Conservation (phyloP, 2,797 vertebrate species). For the Gephyroberyx darwinii region DNA sequence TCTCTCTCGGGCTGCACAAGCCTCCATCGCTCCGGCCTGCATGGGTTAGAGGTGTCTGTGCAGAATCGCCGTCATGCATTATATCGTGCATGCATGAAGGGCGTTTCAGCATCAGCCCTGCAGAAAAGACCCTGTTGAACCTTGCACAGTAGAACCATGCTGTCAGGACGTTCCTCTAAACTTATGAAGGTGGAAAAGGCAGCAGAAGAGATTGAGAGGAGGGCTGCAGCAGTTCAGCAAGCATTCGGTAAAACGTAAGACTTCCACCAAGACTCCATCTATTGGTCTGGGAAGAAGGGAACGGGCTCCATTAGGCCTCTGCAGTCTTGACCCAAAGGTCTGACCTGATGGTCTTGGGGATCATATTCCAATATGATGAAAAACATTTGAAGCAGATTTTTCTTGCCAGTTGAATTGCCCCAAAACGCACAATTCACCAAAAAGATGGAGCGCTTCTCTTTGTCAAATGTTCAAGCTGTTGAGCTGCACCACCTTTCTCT, state of each 20-base stretch:
- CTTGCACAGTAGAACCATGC: not conserved
- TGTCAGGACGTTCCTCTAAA: not conserved
- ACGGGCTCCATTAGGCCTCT: too few species aligned
- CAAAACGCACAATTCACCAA: too few species aligned
- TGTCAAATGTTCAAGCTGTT: too few species aligned
- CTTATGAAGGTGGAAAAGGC: not conserved
- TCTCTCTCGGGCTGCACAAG: conserved; percentile 16
- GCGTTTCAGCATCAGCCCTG: not conserved
- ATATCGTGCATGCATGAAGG: not conserved
- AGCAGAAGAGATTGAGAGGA: not conserved
- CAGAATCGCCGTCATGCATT: not conserved
- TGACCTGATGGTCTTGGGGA: too few species aligned
- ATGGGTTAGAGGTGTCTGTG: not conserved
- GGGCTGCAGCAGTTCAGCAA: not conserved
- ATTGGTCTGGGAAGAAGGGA: not conserved
- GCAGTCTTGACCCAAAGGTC: too few species aligned
- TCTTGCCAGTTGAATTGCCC: too few species aligned
- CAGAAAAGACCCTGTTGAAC: conserved; percentile 5
- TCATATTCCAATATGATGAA: too few species aligned
- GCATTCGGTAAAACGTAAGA: not conserved
- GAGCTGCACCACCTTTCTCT: too few species aligned
- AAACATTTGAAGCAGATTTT: too few species aligned
- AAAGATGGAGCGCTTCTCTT: too few species aligned
- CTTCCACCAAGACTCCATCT: not conserved
- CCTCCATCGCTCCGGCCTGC: not conserved